These are phyloP conservation scores for Drosophila ercepeae DNA, from an alignment of 1,140 invertebrate genomes.

Conservation along the genomic window DNA sequence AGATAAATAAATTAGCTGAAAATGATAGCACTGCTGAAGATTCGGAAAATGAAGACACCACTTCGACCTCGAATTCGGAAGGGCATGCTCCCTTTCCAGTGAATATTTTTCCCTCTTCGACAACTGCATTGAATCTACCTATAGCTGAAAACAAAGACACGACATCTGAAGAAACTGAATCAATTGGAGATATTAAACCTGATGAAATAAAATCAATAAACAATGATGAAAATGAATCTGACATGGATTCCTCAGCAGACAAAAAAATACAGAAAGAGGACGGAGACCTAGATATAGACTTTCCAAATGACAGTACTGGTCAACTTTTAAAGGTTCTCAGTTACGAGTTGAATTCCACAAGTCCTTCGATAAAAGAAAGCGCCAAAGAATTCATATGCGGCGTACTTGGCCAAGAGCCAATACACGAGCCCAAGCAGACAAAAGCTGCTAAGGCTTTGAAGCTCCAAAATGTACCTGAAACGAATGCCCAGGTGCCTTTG, in stretches of 20 bases:
- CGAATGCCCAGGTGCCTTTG: background rate
- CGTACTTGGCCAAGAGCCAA: background rate
- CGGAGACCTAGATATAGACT: background rate
- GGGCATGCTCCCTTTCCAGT: too few relatives aligned
- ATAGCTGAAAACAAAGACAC: too few relatives aligned
- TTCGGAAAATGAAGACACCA: background rate
- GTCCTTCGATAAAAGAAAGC: background rate
- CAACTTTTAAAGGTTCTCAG: background rate
- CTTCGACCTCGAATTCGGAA: background rate
- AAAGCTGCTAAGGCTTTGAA: background rate
- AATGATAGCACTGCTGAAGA: too few relatives aligned
- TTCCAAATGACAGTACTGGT: background rate
- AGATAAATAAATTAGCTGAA: too few relatives aligned
- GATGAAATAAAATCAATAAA: too few relatives aligned
- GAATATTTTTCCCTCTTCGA: too few relatives aligned
- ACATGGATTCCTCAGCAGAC: background rate
- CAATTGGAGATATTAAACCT: too few relatives aligned
- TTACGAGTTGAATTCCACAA: background rate
- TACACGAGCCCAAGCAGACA: background rate
- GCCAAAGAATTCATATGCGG: slow-evolving; percentile 1
- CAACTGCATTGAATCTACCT: too few relatives aligned
- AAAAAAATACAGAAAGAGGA: background rate
- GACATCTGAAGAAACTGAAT: too few relatives aligned
- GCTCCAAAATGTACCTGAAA: background rate
- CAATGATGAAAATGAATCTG: too few relatives aligned